Base-by-base conservation (phyloP, 2,113 vertebrate species). In the Coturnix japonica region DNA sequence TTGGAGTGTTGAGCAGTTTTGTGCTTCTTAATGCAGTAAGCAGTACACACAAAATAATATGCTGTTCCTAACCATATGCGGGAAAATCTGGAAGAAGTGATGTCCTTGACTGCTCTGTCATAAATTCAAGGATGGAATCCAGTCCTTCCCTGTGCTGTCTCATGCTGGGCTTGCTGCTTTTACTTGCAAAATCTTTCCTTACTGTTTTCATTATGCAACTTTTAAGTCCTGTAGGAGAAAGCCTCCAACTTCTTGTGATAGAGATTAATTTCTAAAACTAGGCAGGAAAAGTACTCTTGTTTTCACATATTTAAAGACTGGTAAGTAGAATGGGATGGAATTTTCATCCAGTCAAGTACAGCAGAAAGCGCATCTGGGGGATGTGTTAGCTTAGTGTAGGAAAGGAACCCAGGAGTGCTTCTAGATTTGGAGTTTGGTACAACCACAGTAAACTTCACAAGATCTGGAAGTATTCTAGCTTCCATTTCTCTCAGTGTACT, bases 331-430 rank as follows among this genome's bases (percentile, higher is more conserved):
- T 11, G 71, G 44, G 22, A n/a, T 39, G 22, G 35, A n/a, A 81
- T 81, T 91, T 81, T 81, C 66, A 89, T 9, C 39, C 64, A 66
- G 44, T 70, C 54, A 41, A 46, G 41, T 57, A 37, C 8, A 74
- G 30, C 30, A n/a, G 35, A 90, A 85, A 90, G 25, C 0, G 0
- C 19, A 44, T 22, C 41, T 90, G 69, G 28, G 43, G 54, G 49
- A 80, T 74, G 64, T 88, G 82, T 85, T 85, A 85, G 23, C 10
- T 89, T 65, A 63, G 49, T 54, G 80, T 91, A 60, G 79, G 72
- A 87, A 39, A 73, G 12, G 49, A 93, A 82, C 76, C 67, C 56
- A 73, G 56, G 35, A 91, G 12, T 12, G 59, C 56, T 88, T 90
- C 30, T 64, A 54, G 28, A 77, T 87, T 83, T 76, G 30, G 41